Conservation (phyloP, 1,140 invertebrate genomes). For the Chymomyza costata region DNA sequence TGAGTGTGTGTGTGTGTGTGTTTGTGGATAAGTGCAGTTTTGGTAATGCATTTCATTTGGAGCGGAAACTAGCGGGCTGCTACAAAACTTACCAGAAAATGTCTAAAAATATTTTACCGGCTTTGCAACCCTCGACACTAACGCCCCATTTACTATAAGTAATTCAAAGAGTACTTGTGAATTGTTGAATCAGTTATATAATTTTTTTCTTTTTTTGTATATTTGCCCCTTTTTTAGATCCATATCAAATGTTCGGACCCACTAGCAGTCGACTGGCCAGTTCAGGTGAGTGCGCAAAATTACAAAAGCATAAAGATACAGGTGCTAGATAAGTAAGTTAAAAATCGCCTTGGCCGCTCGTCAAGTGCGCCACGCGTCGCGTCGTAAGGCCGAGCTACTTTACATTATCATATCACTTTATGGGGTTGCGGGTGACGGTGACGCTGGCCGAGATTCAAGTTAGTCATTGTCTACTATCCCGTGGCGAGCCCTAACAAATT, state of each 20-base stretch:
- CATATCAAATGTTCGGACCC: conserved; percentile 96
- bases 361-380: not conserved
- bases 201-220: conserved; percentile 5
- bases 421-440: too few species aligned
- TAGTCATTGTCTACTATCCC: too few species aligned
- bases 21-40: conserved; percentile 35
- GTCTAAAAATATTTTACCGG: conserved; percentile 33
- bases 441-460: conserved; percentile 9
- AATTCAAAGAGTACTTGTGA: too few species aligned
- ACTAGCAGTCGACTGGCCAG: conserved; percentile 94
- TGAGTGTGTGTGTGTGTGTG: conserved; percentile 5
- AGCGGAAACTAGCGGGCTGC: conserved; percentile 48
- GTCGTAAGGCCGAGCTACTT: conserved; percentile 19
- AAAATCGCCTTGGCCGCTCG: not conserved
- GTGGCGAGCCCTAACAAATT: too few species aligned
- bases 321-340: conserved; percentile 61
- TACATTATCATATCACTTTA: conserved; percentile 73
- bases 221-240: conserved; percentile 84
- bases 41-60: conserved; percentile 69
- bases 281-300: conserved; percentile 81
- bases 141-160: too few species aligned
- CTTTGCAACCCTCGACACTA: conserved; percentile 49
- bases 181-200: not conserved
- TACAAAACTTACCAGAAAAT: conserved; percentile 16
- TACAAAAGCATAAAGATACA: conserved; percentile 74